Percentiles rank a stretch among this genome's conserved stretches.
phyloP scores from a whole-genome alignment of 2,113 vertebrate genomes.

The Vireo altiloquus region DNA sequence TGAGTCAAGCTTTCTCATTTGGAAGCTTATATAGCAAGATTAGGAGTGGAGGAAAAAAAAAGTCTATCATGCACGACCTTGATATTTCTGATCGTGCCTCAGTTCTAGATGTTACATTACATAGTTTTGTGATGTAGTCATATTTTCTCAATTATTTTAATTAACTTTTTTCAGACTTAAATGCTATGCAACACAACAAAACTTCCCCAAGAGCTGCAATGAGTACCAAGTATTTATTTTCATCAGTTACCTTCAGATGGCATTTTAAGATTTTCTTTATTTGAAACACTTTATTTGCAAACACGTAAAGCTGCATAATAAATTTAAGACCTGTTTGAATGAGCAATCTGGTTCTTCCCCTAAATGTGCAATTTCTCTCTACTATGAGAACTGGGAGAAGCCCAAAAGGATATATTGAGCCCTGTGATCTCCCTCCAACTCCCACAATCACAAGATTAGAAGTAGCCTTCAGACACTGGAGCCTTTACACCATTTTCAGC shows the following conservation, averaged over 20 bases:
- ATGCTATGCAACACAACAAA: not conserved
- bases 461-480: not conserved
- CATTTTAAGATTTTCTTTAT: not conserved
- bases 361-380: not conserved
- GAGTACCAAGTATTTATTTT: not conserved
- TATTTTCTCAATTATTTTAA: not conserved
- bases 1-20: not conserved
- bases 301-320: rapidly evolving
- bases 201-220: not conserved
- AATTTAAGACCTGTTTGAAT: not conserved
- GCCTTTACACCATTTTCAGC: not conserved
- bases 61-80: rapidly evolving
- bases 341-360: not conserved
- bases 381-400: not conserved
- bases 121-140: not conserved
- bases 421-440: not conserved
- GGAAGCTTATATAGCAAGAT: not conserved
- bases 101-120: not conserved
- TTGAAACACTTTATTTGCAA: not conserved
- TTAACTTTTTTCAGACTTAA: not conserved
- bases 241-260: not conserved
- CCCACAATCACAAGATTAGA: not conserved
- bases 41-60: rapidly evolving
- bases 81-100: not conserved
- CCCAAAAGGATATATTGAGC: not conserved